Conservation (phyloP, 2,888 invertebrate species). For the Cordylochernes scorpioides region DNA sequence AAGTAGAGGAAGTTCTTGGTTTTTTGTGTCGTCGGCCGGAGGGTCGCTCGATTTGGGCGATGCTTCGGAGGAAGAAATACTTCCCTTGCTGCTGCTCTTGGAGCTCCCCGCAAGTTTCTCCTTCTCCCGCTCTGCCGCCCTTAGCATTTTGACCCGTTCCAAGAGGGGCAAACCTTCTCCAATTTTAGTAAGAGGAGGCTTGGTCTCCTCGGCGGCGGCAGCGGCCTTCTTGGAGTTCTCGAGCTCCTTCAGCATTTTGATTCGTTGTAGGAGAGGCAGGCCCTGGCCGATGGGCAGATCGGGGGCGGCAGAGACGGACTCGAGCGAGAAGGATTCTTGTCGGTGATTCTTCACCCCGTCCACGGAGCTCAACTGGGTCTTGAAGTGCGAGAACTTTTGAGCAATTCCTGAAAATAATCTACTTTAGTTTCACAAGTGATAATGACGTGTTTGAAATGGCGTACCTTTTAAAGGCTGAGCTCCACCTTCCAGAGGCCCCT, state of each 20-base stretch:
- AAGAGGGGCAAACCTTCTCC: slow-evolving; percentile 47
- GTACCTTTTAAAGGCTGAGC: slow-evolving; percentile 7
- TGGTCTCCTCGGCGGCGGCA: not conserved
- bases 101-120: slow-evolving; percentile 29
- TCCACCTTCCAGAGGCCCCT: slow-evolving; percentile 5
- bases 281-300: slow-evolving; percentile 44
- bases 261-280: slow-evolving; percentile 42
- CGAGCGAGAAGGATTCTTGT: too few relatives aligned
- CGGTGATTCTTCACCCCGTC: too few relatives aligned
- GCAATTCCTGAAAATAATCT: slow-evolving; percentile 2
- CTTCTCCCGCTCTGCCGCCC: slow-evolving; percentile 45
- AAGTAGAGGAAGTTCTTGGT: slow-evolving; percentile 7
- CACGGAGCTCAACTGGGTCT: slow-evolving; percentile 1
- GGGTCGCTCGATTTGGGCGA: not conserved
- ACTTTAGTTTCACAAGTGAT: not conserved
- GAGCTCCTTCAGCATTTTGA: slow-evolving; percentile 55
- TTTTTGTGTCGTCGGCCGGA: not conserved
- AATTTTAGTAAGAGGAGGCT: slow-evolving; percentile 38
- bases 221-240: slow-evolving; percentile 24
- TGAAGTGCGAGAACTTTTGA: slow-evolving; percentile 3
- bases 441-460: not conserved
- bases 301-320: not conserved
- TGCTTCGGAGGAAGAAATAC: not conserved
- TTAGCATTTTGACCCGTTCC: slow-evolving; percentile 43
- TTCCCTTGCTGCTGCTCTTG: too few relatives aligned